Evolutionary conservation across 2,113 vertebrate species (phyloP).

Genomic region (Epinephelus fuscoguttatus): DNA sequence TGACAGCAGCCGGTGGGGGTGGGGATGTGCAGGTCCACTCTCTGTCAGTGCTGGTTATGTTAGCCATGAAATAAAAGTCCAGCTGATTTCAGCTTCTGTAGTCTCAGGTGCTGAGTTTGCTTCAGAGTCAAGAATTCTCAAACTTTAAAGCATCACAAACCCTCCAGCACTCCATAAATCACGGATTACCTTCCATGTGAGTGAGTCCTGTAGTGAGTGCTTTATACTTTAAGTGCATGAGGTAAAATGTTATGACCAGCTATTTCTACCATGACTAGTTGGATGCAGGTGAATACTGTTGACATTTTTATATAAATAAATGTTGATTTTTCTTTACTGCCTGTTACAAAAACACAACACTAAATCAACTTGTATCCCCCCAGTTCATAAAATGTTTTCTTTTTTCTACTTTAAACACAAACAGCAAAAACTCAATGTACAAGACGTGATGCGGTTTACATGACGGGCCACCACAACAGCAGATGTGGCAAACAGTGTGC

Average conservation of each 20-base stretch:
- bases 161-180: conserved; percentile 52
- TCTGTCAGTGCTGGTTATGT: conserved; percentile 56
- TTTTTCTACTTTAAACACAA: neutral
- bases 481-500: neutral
- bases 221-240: conserved; percentile 35
- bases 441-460: too few species aligned
- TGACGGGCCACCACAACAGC: neutral
- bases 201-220: neutral
- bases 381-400: neutral
- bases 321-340: neutral
- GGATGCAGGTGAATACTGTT: conserved; percentile 19
- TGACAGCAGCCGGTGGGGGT: conserved; percentile 33
- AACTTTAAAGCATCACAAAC: conserved; percentile 27
- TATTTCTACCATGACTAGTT: conserved; percentile 26
- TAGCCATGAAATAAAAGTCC: conserved; percentile 49
- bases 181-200: conserved; percentile 12
- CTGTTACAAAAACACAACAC: neutral
- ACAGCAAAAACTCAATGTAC: too few species aligned
- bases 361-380: neutral
- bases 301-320: conserved; percentile 1
- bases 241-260: conserved; percentile 54
- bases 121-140: conserved; percentile 26
- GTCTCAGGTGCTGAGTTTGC: conserved; percentile 55
- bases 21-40: conserved; percentile 68
- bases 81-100: conserved; percentile 60